Evolutionary conservation across 2,113 vertebrate genomes (phyloP).

Genomic region (Melospiza georgiana): DNA sequence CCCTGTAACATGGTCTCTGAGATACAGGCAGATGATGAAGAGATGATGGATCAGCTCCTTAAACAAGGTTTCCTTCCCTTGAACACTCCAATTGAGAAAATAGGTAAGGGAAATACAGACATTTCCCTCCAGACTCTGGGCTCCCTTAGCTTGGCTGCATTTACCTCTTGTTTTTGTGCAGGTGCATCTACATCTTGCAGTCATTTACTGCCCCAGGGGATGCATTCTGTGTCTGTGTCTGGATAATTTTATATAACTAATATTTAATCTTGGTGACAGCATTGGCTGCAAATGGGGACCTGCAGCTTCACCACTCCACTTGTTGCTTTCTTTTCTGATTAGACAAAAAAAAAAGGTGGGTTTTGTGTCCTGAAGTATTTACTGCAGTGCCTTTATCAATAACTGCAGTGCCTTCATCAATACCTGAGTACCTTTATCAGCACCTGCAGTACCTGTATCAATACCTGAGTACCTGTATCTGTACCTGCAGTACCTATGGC

Average conservation of each 20-base stretch:
- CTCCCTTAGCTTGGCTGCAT: neutral
- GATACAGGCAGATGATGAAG: slow-evolving; percentile 93
- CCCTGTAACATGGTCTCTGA: slow-evolving; percentile 99
- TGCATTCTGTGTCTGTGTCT: neutral
- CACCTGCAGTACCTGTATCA: too few relatives aligned
- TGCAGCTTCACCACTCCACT: neutral
- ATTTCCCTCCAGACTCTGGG: neutral
- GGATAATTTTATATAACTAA: neutral
- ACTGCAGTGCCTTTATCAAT: neutral
- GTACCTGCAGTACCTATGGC: neutral
- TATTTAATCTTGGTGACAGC: neutral
- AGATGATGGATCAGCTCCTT: slow-evolving; percentile 94
- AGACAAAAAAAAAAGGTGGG: fast-evolving
- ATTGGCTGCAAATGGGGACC: neutral
- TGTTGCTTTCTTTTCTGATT: neutral
- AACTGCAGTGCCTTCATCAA: too few relatives aligned
- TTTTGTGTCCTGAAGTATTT: neutral
- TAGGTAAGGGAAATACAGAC: slow-evolving; percentile 68
- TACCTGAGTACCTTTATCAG: too few relatives aligned
- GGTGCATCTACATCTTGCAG: neutral
- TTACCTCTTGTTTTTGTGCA: neutral
- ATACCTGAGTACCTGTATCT: too few relatives aligned
- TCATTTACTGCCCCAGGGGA: neutral
- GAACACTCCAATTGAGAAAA: slow-evolving; percentile 93
- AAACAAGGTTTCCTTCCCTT: slow-evolving; percentile 95